Conservation (phyloP, 1,140 invertebrate species). For the Brachionus paranguensis region DNA sequence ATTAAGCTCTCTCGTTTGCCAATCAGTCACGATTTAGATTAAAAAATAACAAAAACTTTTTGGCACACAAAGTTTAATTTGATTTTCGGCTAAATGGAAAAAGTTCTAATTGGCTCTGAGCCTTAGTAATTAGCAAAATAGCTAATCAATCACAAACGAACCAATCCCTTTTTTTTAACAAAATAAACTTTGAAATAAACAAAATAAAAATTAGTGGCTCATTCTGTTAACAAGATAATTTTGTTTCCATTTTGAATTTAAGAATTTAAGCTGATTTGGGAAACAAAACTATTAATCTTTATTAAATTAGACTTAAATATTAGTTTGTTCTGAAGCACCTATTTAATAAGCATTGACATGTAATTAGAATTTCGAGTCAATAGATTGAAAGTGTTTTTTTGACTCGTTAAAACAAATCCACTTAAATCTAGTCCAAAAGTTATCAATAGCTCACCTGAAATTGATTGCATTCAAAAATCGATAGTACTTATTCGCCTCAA, state of each 20-base stretch:
- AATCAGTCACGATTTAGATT: slow-evolving; percentile 1
- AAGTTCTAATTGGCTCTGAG: not conserved
- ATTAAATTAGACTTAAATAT: not conserved
- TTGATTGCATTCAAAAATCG: not conserved
- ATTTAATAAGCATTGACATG: slow-evolving; percentile 23
- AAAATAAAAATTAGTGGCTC: no score
- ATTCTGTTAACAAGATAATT: not conserved
- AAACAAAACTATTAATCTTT: not conserved
- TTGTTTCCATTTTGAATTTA: not conserved
- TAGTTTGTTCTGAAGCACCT: slow-evolving; percentile 20
- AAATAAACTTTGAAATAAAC: not conserved
- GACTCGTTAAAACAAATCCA: not conserved
- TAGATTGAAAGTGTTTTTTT: not conserved
- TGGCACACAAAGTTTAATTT: not conserved
- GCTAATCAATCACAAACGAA: not conserved
- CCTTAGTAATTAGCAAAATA: not conserved
- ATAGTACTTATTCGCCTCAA: not conserved
- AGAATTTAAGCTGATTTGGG: slow-evolving; percentile 3
- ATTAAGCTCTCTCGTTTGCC: not conserved
- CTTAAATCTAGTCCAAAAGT: not conserved
- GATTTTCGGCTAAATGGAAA: not conserved
- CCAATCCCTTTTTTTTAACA: not conserved
- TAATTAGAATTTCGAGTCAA: slow-evolving; percentile 11
- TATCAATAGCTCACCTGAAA: not conserved
- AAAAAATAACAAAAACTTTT: not conserved